A percentile compares a stretch with the other conserved stretches of the same genome.
These are phyloP conservation scores for Larimichthys crocea DNA, from an alignment of 2,113 vertebrate genomes.

Conservation along the genomic window DNA sequence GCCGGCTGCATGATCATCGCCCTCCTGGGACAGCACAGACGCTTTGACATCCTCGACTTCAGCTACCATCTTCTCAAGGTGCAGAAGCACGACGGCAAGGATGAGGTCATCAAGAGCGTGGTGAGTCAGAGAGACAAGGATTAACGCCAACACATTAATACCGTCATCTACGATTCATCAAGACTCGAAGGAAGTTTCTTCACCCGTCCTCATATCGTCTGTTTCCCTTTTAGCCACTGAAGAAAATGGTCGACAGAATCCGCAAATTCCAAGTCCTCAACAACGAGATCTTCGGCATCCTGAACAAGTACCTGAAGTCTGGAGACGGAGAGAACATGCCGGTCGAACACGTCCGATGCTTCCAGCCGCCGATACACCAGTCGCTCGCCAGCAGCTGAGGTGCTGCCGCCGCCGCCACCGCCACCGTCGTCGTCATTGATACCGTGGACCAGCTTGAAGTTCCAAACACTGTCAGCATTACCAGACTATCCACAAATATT, in stretches of 20 bases:
- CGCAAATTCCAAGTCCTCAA: slow-evolving; percentile 98
- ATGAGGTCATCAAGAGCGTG: slow-evolving; percentile 98
- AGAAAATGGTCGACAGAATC: slow-evolving; percentile 99
- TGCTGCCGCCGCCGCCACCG: neutral
- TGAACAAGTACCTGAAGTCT: slow-evolving; percentile 97
- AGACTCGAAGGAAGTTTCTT: neutral
- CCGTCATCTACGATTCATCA: neutral
- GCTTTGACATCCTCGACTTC: slow-evolving; percentile 98
- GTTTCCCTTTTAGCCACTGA: slow-evolving; percentile 87
- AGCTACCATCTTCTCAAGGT: slow-evolving; percentile 98
- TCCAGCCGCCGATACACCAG: slow-evolving; percentile 98
- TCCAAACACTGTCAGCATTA: slow-evolving; percentile 47
- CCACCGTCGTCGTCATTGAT: neutral
- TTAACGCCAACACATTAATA: too few species aligned
- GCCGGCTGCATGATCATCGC: slow-evolving; percentile 97
- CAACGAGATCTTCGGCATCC: slow-evolving; percentile 93
- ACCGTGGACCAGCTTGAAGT: slow-evolving; percentile 37
- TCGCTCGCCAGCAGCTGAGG: slow-evolving; percentile 95
- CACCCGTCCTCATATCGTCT: neutral
- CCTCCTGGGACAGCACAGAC: slow-evolving; percentile 95
- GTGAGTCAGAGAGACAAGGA: slow-evolving; percentile 79
- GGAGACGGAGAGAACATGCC: slow-evolving; percentile 96
- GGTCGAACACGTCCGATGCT: slow-evolving; percentile 97
- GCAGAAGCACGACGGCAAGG: slow-evolving; percentile 97
- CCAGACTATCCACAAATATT: slow-evolving; percentile 51